Evolutionary conservation across 2,797 vertebrate genomes (phyloP), one percentile per base, ranked within the genome.

Genomic region (Rhinoraja longicauda): DNA sequence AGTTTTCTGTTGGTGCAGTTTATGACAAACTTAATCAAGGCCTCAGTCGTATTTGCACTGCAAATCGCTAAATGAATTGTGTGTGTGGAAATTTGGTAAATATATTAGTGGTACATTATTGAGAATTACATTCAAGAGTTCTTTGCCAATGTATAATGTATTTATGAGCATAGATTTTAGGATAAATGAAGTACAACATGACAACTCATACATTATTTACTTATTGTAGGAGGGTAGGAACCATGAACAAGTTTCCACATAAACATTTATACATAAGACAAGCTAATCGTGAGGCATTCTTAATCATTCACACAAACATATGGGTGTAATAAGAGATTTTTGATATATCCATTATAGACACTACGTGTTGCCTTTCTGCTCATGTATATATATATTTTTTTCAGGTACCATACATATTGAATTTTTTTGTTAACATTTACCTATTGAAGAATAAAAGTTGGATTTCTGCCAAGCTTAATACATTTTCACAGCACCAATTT

Each of bases 401-500:
- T 67, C 17, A 17, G 10, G 12, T 62, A 86, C 82, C 19, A 19
- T 32, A 36, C 84, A 36, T 36, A 36, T 88, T 67, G 64, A 88
- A 67, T 36, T 64, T 67, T 88, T 88, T 1, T 88, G 62, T 88
- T 67, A 88, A 62, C 59, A 17, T 67, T 88, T 67, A 36, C 84
- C 59, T 45, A 64, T 88, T 88, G 17, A 67, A 88, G 59, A 67
- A 32, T 21, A 67, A n/a, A 21, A 36, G 62, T 36, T 88, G 84
- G 29, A 67, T 88, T 64, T 32, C 17, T 21, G n/a, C 59, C 84
- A 67, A 64, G 13, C n/a, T 21, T 67, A 24, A 62, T 67, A 32
- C 59, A 88, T 88, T 86, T 86, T 86, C 82, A 86, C 82, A 82
- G 45, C 39, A 62, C 57, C n/a, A 86, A n/a, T 62, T 64, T 62